Evolutionary conservation across 2,797 vertebrate genomes (phyloP).

Genomic region (Sarcoramphus papa): DNA sequence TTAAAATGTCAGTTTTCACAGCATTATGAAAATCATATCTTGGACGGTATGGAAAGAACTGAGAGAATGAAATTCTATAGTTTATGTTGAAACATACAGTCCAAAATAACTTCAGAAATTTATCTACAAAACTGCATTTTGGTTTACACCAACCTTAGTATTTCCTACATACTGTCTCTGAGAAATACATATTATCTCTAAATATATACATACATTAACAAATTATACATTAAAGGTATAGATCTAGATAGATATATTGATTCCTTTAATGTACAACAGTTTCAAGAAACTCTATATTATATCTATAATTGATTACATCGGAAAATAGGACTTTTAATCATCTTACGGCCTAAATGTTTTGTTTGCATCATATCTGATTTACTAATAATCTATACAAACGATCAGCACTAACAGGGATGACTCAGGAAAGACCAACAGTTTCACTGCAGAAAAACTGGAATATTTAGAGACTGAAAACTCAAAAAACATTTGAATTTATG

Average conservation of each 20-base stretch:
- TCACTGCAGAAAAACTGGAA: neutral
- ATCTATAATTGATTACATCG: neutral
- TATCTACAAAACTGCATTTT: neutral
- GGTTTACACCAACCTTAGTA: neutral
- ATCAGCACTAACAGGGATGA: neutral
- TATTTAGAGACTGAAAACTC: neutral
- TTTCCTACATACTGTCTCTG: neutral
- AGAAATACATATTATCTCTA: neutral
- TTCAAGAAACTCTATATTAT: neutral
- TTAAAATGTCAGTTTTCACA: neutral
- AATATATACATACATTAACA: neutral
- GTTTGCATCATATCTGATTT: neutral
- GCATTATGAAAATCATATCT: neutral
- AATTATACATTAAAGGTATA: neutral
- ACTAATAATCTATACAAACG: neutral
- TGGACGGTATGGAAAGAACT: neutral
- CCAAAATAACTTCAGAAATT: neutral
- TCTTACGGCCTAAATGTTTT: neutral
- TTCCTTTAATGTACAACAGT: neutral
- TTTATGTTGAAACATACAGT: neutral
- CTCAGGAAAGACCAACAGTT: neutral
- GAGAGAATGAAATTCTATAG: neutral
- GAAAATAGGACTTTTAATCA: neutral
- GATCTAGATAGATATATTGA: neutral
- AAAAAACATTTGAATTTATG: neutral